Conservation (phyloP, 1,140 invertebrate species). For the Brachionus rubens region DNA sequence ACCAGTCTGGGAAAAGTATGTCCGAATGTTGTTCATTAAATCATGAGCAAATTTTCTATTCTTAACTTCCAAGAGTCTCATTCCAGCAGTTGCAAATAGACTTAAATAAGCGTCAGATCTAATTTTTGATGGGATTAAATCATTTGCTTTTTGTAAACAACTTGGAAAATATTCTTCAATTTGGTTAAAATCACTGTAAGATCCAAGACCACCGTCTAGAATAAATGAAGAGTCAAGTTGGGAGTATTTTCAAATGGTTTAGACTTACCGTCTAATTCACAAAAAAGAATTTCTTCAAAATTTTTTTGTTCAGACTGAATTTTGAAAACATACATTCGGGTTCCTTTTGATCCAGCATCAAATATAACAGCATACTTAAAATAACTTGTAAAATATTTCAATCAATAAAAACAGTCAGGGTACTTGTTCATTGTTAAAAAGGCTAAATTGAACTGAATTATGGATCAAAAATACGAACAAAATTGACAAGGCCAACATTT, state of each 20-base stretch:
- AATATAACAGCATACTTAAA: constrained; percentile 1
- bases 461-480: too few relatives aligned
- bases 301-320: not conserved
- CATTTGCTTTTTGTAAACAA: constrained; percentile 51
- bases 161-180: constrained; percentile 48
- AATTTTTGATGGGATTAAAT: constrained; percentile 50
- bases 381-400: too few relatives aligned
- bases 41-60: constrained; percentile 48
- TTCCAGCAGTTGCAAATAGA: constrained; percentile 60
- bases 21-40: constrained; percentile 54
- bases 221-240: too few relatives aligned
- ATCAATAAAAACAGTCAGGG: too few relatives aligned
- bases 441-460: too few relatives aligned
- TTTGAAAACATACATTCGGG: constrained; percentile 35
- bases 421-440: too few relatives aligned
- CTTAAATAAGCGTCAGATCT: constrained; percentile 51
- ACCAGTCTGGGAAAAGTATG: constrained; percentile 53
- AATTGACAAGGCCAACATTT: too few relatives aligned
- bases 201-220: constrained; percentile 50
- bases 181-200: constrained; percentile 47
- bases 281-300: constrained; percentile 10
- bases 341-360: constrained; percentile 41
- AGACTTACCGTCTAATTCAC: constrained; percentile 25
- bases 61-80: constrained; percentile 56
- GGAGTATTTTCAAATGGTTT: too few relatives aligned